Conservation (phyloP, 1,140 invertebrate species). For the Oppia nitens region DNA sequence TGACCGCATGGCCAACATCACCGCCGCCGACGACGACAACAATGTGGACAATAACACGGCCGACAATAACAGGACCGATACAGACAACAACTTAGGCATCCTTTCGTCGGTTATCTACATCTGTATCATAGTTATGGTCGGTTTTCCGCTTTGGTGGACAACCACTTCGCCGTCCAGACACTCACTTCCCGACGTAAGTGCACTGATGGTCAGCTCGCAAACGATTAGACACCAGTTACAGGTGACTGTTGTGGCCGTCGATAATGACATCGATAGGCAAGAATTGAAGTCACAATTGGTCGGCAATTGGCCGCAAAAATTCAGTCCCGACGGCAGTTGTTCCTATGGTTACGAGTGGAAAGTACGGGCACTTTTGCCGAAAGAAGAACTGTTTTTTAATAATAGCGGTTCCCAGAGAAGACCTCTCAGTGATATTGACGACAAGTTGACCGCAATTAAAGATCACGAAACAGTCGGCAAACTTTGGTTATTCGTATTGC, state of each 20-base stretch:
- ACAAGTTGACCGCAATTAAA: background rate
- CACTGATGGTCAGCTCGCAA: slow-evolving; percentile 15
- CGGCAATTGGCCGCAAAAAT: background rate
- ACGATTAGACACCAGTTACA: slow-evolving; percentile 6
- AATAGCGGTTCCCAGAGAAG: background rate
- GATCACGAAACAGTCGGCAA: background rate
- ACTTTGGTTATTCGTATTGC: background rate
- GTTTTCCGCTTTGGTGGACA: slow-evolving; percentile 15
- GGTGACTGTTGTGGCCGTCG: slow-evolving; percentile 7
- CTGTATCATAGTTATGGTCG: slow-evolving; percentile 11
- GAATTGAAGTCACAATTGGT: background rate
- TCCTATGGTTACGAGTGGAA: slow-evolving; percentile 12
- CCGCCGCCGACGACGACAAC: too few relatives aligned
- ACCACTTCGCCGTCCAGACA: slow-evolving; percentile 14
- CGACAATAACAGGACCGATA: background rate
- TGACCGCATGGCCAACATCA: too few relatives aligned
- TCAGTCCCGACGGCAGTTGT: slow-evolving; percentile 5
- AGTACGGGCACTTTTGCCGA: background rate
- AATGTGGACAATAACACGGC: too few relatives aligned
- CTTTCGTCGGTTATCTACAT: slow-evolving; percentile 13
- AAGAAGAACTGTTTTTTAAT: slow-evolving; percentile 3
- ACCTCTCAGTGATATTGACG: background rate
- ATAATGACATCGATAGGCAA: background rate
- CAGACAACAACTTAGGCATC: background rate
- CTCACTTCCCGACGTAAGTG: slow-evolving; percentile 12